Conservation (phyloP, 2,888 invertebrate genomes). For the Hyalella azteca region DNA sequence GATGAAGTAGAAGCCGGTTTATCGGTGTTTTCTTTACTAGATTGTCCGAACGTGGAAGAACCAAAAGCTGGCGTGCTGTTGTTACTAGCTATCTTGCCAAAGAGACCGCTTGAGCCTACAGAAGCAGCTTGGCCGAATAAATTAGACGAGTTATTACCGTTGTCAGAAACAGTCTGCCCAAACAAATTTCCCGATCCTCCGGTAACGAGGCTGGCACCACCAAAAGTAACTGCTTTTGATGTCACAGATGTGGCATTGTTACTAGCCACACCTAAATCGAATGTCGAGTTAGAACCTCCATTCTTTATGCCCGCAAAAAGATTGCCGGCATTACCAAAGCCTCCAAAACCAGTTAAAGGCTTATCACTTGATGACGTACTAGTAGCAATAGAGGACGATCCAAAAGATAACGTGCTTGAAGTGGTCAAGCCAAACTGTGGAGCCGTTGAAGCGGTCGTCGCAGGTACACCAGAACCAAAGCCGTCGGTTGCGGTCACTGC, state of each 20-base stretch:
- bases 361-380: neutral
- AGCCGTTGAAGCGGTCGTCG: neutral
- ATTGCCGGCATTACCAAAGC: neutral
- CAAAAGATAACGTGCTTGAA: neutral
- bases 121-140: neutral
- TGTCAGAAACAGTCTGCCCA: neutral
- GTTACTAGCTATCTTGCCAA: neutral
- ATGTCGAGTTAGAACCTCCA: neutral
- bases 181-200: neutral
- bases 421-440: neutral
- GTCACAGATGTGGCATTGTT: neutral
- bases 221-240: neutral
- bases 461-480: neutral
- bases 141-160: neutral
- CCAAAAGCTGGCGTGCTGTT: slow-evolving; percentile 4
- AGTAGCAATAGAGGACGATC: neutral
- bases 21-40: neutral
- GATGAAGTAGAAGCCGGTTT: neutral
- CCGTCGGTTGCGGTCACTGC: neutral
- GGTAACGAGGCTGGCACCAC: neutral
- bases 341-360: neutral
- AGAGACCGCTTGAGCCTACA: neutral
- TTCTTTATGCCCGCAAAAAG: neutral
- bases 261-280: neutral
- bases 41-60: neutral